These are phyloP conservation scores for zebrafish (Danio rerio) DNA, from an alignment of 2,113 vertebrate species.

Conservation along the genomic window GRCz12tu NC_133197.1:31745501-31746000, in stretches of 20 bases:
- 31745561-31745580: conserved; percentile 43
- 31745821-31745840: neutral
- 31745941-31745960: no score
- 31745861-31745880: neutral
- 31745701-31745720: neutral
- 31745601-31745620: conserved; percentile 58
- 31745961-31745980: no score
- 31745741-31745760: neutral
- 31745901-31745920: neutral
- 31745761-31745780: conserved; percentile 1
- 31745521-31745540: neutral
- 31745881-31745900: neutral
- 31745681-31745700: neutral
- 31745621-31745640: conserved; percentile 30
- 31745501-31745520: conserved; percentile 3
- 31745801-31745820: neutral
- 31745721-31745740: neutral
- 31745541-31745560: neutral
- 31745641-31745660: conserved; percentile 9
- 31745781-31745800: neutral
- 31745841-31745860: neutral
- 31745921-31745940: neutral
- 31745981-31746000: no score
- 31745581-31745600: conserved; percentile 52
- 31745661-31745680: conserved; percentile 2